These are phyloP conservation scores for Imbricaverruca yamaguchii DNA, from an alignment of 2,888 invertebrate species.

Conservation along the genomic window DNA sequence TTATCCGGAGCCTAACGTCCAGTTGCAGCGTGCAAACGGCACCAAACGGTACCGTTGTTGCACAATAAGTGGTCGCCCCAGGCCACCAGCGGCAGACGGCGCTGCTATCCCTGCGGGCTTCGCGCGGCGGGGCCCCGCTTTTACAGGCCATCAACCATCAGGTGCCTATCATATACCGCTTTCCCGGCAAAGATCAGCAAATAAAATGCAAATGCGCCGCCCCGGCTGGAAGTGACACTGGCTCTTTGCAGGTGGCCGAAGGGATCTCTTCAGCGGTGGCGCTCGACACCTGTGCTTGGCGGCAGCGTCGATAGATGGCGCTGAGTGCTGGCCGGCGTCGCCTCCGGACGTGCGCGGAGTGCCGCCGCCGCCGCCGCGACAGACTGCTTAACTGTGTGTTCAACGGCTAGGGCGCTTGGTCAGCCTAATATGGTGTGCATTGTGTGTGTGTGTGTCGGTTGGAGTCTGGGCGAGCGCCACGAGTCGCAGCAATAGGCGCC, in stretches of 20 bases:
- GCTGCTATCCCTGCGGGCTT: neutral
- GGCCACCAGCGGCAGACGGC: neutral
- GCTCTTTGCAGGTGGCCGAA: neutral
- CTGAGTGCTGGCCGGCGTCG: neutral
- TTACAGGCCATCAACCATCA: neutral
- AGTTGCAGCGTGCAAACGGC: neutral
- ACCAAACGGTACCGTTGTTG: neutral
- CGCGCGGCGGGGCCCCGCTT: neutral
- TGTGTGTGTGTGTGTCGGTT: constrained; percentile 2
- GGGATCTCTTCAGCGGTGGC: constrained; percentile 15
- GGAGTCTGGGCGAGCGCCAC: neutral
- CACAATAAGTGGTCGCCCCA: neutral
- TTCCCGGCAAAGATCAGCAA: constrained; percentile 5
- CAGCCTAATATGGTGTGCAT: constrained; percentile 3
- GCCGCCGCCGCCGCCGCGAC: neutral
- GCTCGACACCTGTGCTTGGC: constrained; percentile 4
- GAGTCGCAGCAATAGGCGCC: constrained; percentile 7
- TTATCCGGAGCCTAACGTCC: neutral
- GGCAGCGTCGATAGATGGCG: constrained; percentile 3
- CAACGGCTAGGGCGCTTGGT: constrained; percentile 11
- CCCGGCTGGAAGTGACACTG: neutral
- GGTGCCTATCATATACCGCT: neutral
- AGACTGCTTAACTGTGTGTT: constrained; percentile 16
- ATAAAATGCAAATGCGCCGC: constrained; percentile 3
- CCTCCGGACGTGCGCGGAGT: neutral